Evolutionary conservation across 2,113 vertebrate species (phyloP).

Genomic region (Cnemophilus loriae): DNA sequence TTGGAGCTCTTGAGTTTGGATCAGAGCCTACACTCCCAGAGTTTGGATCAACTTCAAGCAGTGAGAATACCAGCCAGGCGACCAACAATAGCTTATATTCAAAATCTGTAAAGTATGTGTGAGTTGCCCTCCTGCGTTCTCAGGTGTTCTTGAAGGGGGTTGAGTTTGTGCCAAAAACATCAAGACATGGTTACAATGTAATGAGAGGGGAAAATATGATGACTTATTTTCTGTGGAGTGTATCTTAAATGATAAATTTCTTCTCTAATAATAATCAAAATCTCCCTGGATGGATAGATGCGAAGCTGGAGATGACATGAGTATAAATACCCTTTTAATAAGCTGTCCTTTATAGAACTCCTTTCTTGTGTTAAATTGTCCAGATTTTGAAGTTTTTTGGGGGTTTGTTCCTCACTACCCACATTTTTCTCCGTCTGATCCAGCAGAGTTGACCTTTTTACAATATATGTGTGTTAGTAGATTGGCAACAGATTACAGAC

Average conservation of each 20-base stretch:
- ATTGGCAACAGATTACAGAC: neutral
- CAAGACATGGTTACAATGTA: neutral
- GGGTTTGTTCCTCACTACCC: neutral
- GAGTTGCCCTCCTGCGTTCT: neutral
- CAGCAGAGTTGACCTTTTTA: neutral
- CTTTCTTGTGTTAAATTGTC: neutral
- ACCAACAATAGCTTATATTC: conserved; percentile 86
- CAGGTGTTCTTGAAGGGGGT: neutral
- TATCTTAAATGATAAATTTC: neutral
- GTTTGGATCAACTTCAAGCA: conserved; percentile 80
- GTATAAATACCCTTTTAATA: neutral
- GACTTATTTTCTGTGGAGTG: neutral
- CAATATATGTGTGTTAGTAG: neutral
- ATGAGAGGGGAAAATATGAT: neutral
- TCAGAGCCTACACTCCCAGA: conserved; percentile 85
- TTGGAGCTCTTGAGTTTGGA: conserved; percentile 94
- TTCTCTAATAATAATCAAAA: neutral
- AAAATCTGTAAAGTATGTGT: conserved; percentile 83
- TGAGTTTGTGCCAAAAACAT: neutral
- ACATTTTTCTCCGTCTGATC: neutral
- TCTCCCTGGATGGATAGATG: neutral
- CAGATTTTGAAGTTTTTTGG: neutral
- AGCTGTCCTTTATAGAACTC: neutral
- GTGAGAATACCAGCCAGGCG: conserved; percentile 71
- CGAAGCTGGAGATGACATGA: neutral